Evolutionary conservation across 2,113 vertebrate species (phyloP).

Genomic region (Strix uralensis): DNA sequence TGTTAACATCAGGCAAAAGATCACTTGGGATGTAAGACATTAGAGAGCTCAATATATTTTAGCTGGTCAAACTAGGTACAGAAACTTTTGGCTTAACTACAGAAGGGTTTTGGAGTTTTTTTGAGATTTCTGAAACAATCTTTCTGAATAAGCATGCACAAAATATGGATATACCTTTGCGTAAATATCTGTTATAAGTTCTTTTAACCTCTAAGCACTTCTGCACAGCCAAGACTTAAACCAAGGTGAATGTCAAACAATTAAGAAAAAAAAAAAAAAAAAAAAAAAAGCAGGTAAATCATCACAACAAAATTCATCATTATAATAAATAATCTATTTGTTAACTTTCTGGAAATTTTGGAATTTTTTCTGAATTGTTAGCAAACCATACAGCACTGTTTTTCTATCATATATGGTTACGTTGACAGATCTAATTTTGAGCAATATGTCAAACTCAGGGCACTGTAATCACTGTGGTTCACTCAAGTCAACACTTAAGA

Average conservation of each 20-base stretch:
- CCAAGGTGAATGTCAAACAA: not conserved
- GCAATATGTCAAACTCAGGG: not conserved
- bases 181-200: not conserved
- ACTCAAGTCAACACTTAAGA: not conserved
- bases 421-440: not conserved
- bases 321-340: not conserved
- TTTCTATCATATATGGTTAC: not conserved
- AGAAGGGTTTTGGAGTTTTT: accelerated
- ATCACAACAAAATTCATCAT: not conserved
- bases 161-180: not conserved
- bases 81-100: not conserved
- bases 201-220: not conserved
- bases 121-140: not conserved
- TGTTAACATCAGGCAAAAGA: not conserved
- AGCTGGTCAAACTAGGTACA: not conserved
- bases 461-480: not conserved
- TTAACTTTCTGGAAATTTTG: not conserved
- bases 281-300: not conserved
- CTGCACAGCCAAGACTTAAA: not conserved
- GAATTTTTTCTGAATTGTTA: not conserved
- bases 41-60: not conserved
- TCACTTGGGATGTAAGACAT: not conserved
- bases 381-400: not conserved
- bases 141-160: not conserved
- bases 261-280: not conserved